Evolutionary conservation across 2,797 vertebrate genomes (phyloP), one percentile per base, ranked within the genome.

Genomic region (Chelonia mydas): DNA sequence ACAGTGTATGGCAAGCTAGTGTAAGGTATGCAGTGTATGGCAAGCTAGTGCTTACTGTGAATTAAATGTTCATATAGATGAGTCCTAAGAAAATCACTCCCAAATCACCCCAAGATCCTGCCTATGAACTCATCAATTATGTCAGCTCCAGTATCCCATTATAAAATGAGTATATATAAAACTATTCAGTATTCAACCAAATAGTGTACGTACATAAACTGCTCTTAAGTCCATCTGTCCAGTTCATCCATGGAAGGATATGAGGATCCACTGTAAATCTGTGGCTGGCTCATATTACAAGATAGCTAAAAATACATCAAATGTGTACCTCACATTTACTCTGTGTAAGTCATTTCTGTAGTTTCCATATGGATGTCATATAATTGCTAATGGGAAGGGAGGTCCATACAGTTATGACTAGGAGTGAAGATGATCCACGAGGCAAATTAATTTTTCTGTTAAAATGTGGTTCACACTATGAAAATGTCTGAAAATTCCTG

Each of bases 221-320:
- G 6, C 49, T 81, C 79, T 49, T 3, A 6, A 19, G 11, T 50
- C 59, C 76, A 31, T 65, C 17, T 47, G 6, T 47, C 50, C n/a
- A 41, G 16, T 85, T 49, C 3, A 2, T 28, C 49, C 76, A 15
- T 57, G 45, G 50, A 87, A 77, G 23, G n/a, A 7, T 28, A 17
- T 65, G 25, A 0, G 0, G 33, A 3, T 72, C 12, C 61, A 19
- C 61, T 68, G 33, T 68, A 68, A 33, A 15, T 61, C 59, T 61
- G 33, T 61, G 37, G 23, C 23, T 74, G 5, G 37, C 16, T 76
- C 23, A 27, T 45, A 76, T 23, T 45, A 74, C n/a, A 74, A 74
- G 21, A 41, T 41, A 74, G 21, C 37, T 74, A 45, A 74, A 41
- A 61, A 61, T 61, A 33, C 15, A 61, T 25, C 11, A 41, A 11